Percentiles rank a stretch among this genome's conserved stretches.
Evolutionary conservation across 2,888 invertebrate species (phyloP).

Genomic region (Heliconius ethilla): DNA sequence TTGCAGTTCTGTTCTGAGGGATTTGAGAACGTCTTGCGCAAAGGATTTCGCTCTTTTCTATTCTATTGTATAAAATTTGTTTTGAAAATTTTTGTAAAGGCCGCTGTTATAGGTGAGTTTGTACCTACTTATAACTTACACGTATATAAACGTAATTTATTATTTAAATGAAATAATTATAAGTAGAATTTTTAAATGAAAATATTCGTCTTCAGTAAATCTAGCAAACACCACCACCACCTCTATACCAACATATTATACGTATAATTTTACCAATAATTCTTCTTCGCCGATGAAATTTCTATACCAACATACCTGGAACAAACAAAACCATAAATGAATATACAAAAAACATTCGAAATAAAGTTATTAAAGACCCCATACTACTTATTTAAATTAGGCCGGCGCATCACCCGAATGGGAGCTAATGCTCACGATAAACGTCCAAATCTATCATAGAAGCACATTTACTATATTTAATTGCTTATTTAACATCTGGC

Average conservation of each 20-base stretch:
- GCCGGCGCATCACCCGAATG: conserved; percentile 45
- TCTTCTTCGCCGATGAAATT: not conserved
- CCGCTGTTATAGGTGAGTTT: conserved; percentile 19
- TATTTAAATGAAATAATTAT: not conserved
- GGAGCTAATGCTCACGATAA: conserved; percentile 47
- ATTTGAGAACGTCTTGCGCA: conserved; percentile 66
- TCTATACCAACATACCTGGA: conserved; percentile 48
- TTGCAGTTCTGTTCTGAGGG: conserved; percentile 72
- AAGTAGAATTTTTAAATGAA: not conserved
- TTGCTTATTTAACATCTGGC: conserved; percentile 69
- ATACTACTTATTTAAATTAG: conserved; percentile 42
- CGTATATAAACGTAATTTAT: not conserved
- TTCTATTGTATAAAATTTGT: conserved; percentile 43
- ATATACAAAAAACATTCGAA: conserved; percentile 14
- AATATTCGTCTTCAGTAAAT: not conserved
- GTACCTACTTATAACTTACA: not conserved
- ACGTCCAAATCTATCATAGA: conserved; percentile 47
- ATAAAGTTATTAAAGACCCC: conserved; percentile 24
- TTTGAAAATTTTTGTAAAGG: conserved; percentile 33
- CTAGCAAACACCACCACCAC: not conserved
- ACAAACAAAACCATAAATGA: conserved; percentile 38
- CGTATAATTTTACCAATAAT: not conserved
- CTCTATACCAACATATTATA: not conserved
- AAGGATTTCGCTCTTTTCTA: conserved; percentile 56
- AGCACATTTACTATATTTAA: conserved; percentile 54